These are phyloP conservation scores for Istiophorus platypterus DNA, from an alignment of 2,113 vertebrate species.

Conservation along the genomic window DNA sequence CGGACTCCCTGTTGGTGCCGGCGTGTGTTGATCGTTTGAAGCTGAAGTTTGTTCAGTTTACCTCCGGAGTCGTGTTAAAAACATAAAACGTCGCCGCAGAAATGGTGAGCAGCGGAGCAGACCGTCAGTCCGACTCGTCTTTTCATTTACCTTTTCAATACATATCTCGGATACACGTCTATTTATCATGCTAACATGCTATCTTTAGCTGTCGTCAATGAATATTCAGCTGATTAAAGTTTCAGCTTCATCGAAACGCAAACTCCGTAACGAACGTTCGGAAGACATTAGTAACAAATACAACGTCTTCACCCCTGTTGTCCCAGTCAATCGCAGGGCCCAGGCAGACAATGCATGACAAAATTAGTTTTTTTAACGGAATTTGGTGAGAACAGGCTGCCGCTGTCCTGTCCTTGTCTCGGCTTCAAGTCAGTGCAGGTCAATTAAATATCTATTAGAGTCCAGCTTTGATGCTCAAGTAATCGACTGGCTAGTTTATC, in stretches of 20 bases:
- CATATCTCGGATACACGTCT: not conserved
- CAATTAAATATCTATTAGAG: not conserved
- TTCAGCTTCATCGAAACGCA: not conserved
- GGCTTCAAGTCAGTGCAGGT: not conserved
- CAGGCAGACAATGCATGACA: not conserved
- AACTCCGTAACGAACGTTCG: not conserved
- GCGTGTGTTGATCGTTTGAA: not conserved
- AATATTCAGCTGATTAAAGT: not conserved
- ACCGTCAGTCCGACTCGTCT: not conserved
- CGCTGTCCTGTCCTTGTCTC: not conserved
- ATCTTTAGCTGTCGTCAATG: not conserved
- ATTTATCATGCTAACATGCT: not conserved
- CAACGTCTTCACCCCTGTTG: not conserved
- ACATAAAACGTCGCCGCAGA: not conserved
- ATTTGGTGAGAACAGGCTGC: not conserved
- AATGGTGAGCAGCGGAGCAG: slow-evolving; percentile 45
- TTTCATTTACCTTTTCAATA: not conserved
- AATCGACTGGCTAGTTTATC: too few relatives aligned
- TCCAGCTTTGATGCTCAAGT: too few relatives aligned
- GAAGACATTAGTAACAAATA: not conserved
- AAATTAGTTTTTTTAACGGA: not conserved
- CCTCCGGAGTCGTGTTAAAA: not conserved
- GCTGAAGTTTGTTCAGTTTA: not conserved
- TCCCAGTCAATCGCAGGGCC: too few relatives aligned
- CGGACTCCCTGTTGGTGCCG: slow-evolving; percentile 16